Conservation (phyloP, 2,888 invertebrate species). For the Brassicogethes aeneus region DNA sequence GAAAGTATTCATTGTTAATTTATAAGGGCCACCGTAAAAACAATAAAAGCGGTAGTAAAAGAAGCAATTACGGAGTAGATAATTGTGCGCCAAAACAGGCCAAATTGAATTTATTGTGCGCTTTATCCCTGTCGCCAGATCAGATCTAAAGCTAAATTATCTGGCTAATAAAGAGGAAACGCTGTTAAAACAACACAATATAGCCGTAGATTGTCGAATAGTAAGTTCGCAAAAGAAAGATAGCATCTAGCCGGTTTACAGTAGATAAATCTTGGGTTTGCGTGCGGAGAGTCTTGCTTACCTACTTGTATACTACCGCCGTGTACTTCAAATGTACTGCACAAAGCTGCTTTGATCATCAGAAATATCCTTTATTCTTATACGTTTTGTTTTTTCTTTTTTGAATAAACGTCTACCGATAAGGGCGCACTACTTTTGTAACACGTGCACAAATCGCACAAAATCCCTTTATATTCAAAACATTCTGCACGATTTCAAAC, state of each 20-base stretch:
- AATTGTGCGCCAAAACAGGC: conserved; percentile 1
- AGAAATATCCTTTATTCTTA: no score
- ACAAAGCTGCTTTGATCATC: background rate
- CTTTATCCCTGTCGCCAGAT: background rate
- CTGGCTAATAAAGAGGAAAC: conserved; percentile 10
- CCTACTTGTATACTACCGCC: background rate
- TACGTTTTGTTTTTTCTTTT: background rate
- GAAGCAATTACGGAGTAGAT: no score
- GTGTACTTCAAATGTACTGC: background rate
- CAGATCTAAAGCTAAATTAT: conserved; percentile 4
- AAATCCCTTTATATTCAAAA: no score
- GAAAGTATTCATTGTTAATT: no score
- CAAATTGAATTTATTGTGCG: conserved; percentile 1
- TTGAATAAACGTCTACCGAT: background rate
- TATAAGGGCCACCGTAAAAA: no score
- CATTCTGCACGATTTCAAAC: no score
- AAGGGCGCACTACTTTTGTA: no score
- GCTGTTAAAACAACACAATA: conserved; percentile 11
- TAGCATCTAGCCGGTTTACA: conserved; percentile 20
- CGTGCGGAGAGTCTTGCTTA: conserved; percentile 13
- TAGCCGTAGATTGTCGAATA: conserved; percentile 8
- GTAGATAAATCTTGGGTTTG: conserved; percentile 24
- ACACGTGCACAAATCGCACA: no score
- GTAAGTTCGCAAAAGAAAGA: conserved; percentile 15
- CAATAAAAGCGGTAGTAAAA: no score